Evolutionary conservation across 2,797 vertebrate species (phyloP), one percentile per base, ranked within the genome.

Genomic region (Sebastes glaucus): DNA sequence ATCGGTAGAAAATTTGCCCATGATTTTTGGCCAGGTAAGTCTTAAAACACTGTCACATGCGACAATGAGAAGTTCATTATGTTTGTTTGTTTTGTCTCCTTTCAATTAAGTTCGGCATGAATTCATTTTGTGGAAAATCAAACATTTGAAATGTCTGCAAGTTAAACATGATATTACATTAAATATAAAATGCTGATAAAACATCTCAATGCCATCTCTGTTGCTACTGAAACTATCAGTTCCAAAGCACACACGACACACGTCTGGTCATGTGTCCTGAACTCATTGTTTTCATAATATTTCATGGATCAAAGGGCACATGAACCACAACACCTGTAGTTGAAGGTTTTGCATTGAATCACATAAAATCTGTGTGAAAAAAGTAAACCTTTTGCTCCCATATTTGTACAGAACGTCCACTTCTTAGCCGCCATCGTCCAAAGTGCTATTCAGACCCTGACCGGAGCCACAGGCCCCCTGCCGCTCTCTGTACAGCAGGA

Each of bases 1-100:
- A 52, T 88, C 93, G 69, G 11, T 60, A 8, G 70, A 77, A 52
- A 87, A 88, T 61, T 1, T 90, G 18, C 46, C 84, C 10, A 32
- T 81, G 30, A 81, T 94, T 20, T 59, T 90, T 38, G 42, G 77
- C 42, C 84, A 94, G 94, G 95, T 96, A 83, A 88, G 81, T 4
- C 3, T 38, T n/a, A 10, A 61, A 33, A 57, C 22, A 49, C 2
- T n/a, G 7, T 30, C 4, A 35, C 10, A 25, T 49, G 5, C 3
- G 0, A 11, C 6, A 7, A 28, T 46, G 11, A 87, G 25, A 59
- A 42, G 9, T 30, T 46, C 0, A 6, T 56, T 46, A 3, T 74
- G 55, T 49, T 13, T 28, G 20, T 57, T 33, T 46, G 16, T 46
- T 46, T 46, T 18, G 3, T 46, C 16, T 18, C 6, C 38, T 42